Evolutionary conservation across 2,888 invertebrate genomes (phyloP).

Genomic region (Leucophenga montana): DNA sequence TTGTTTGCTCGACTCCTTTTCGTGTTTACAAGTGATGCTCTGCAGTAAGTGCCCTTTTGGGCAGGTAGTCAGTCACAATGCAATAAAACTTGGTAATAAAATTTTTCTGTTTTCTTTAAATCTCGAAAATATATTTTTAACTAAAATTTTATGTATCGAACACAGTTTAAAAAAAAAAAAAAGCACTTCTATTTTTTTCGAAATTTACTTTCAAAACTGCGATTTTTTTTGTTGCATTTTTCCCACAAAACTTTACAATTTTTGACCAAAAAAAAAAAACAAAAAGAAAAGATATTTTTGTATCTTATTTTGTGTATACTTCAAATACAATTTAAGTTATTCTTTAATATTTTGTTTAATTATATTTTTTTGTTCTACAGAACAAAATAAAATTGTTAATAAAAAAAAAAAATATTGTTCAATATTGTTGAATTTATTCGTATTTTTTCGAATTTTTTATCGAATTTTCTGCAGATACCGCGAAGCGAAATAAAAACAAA

Average conservation of each 20-base stretch:
- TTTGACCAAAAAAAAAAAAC: not conserved
- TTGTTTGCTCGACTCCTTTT: not conserved
- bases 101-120: not conserved
- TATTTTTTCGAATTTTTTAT: no score
- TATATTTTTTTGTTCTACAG: not conserved
- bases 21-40: not conserved
- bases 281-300: slow-evolving; percentile 23
- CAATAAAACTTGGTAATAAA: not conserved
- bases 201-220: no score
- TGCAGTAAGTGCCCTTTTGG: slow-evolving; percentile 5
- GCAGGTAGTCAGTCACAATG: not conserved
- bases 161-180: slow-evolving; percentile 28
- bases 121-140: not conserved
- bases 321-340: slow-evolving; percentile 13
- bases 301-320: not conserved
- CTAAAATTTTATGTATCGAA: slow-evolving; percentile 15
- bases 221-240: no score
- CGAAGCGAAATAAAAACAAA: slow-evolving; percentile 34
- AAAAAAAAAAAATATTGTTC: slow-evolving; percentile 1
- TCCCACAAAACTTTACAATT: not conserved
- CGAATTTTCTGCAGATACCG: slow-evolving; percentile 24
- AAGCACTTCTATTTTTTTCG: not conserved
- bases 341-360: not conserved
- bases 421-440: not conserved
- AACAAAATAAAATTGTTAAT: not conserved